Conservation (phyloP, 2,113 vertebrate species). For the Daboia siamensis region DNA sequence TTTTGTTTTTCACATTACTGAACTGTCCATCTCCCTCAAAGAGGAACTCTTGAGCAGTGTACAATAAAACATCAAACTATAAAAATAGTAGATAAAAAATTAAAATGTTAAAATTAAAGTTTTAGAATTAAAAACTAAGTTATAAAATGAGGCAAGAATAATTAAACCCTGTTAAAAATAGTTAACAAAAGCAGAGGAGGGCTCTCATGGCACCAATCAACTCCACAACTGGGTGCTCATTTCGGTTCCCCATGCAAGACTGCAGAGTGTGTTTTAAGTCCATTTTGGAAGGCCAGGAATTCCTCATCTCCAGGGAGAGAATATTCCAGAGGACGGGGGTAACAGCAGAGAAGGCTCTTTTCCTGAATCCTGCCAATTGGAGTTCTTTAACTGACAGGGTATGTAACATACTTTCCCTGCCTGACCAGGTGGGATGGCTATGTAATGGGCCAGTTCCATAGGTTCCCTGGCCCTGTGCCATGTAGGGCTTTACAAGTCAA, state of each 20-base stretch:
- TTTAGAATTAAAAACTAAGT: background rate
- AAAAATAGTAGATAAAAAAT: background rate
- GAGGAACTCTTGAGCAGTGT: background rate
- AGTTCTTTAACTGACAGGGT: background rate
- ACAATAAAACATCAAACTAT: background rate
- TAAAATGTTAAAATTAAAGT: background rate
- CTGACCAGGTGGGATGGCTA: background rate
- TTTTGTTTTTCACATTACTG: background rate
- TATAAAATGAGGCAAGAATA: background rate
- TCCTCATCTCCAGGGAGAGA: background rate
- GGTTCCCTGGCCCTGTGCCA: background rate
- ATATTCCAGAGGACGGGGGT: background rate
- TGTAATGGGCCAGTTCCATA: background rate
- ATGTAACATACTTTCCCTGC: background rate
- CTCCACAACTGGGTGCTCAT: background rate
- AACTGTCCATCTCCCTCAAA: background rate
- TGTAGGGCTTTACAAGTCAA: background rate
- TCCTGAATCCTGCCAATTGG: background rate
- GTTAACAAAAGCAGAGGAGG: background rate
- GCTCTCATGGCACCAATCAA: background rate
- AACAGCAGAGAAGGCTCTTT: background rate
- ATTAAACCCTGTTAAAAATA: background rate
- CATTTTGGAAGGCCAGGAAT: background rate
- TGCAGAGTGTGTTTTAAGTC: background rate
- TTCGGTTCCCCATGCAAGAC: background rate